These are phyloP conservation scores for Amiota communis DNA, from an alignment of 2,888 invertebrate genomes.

Conservation along the genomic window DNA sequence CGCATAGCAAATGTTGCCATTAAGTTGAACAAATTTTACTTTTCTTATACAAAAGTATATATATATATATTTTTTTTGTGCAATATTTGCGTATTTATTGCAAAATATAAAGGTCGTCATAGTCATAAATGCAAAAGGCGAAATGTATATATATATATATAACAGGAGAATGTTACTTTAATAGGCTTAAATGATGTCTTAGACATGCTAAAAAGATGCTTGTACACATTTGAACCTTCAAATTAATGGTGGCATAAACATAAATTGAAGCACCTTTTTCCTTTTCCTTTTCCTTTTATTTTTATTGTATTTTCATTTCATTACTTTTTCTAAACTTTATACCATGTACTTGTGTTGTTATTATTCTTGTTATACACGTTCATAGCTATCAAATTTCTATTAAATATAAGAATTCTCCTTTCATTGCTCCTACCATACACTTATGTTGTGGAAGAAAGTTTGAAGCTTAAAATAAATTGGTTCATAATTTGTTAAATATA, in stretches of 20 bases:
- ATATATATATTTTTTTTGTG: no score
- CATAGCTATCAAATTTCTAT: constrained; percentile 15
- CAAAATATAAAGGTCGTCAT: constrained; percentile 13
- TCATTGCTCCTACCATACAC: constrained; percentile 14
- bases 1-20: background rate
- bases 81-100: constrained; percentile 23
- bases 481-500: constrained; percentile 18
- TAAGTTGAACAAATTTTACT: background rate
- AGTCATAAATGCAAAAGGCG: constrained; percentile 5
- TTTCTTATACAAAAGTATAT: no score
- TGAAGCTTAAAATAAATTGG: constrained; percentile 17
- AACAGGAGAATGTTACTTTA: background rate
- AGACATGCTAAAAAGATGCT: background rate
- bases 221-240: background rate
- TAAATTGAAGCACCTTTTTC: constrained; percentile 10
- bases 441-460: background rate
- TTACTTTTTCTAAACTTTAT: background rate
- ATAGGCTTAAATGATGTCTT: background rate
- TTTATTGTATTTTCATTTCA: background rate
- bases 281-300: background rate
- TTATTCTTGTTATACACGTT: constrained; percentile 4
- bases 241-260: constrained; percentile 16
- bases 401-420: background rate
- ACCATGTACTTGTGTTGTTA: background rate
- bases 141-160: background rate